A percentile compares a stretch with the other conserved stretches of the same genome.
Conservation (phyloP, 1,140 invertebrate species). For the Calliphora vicina region DNA sequence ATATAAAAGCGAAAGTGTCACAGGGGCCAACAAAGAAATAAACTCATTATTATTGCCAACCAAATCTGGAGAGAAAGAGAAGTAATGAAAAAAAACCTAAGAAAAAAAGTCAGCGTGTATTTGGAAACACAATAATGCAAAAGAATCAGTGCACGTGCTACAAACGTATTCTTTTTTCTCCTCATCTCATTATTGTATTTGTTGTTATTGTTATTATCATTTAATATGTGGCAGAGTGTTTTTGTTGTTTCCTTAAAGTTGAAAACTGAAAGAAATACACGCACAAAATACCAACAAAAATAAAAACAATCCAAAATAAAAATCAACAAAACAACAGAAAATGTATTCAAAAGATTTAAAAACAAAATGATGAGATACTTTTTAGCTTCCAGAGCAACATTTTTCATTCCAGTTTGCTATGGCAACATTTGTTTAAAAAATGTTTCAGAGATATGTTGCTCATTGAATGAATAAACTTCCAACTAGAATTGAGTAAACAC, state of each 20-base stretch:
- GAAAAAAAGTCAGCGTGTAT: not conserved
- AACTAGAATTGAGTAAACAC: conserved; percentile 36
- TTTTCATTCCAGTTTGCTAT: conserved; percentile 23
- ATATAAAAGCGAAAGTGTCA: conserved; percentile 31
- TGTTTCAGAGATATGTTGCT: not conserved
- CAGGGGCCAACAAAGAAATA: conserved; percentile 24
- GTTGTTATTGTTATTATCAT: no score
- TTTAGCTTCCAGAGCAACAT: conserved; percentile 34
- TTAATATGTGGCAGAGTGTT: not conserved
- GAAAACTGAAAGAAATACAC: not conserved
- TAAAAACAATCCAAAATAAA: not conserved
- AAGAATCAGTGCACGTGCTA: not conserved
- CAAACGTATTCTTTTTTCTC: not conserved
- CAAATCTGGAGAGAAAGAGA: not conserved
- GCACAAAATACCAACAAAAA: not conserved
- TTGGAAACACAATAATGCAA: not conserved
- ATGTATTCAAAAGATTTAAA: no score
- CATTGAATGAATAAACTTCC: not conserved
- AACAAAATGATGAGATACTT: conserved; percentile 12
- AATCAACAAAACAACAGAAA: not conserved
- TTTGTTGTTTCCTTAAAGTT: conserved; percentile 2
- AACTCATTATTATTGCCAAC: conserved; percentile 29
- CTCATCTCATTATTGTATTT: not conserved
- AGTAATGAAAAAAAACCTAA: not conserved
- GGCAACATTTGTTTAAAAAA: not conserved